phyloP scores from a whole-genome alignment of 2,888 invertebrate species.

The Dinocampus coccinellae region DNA sequence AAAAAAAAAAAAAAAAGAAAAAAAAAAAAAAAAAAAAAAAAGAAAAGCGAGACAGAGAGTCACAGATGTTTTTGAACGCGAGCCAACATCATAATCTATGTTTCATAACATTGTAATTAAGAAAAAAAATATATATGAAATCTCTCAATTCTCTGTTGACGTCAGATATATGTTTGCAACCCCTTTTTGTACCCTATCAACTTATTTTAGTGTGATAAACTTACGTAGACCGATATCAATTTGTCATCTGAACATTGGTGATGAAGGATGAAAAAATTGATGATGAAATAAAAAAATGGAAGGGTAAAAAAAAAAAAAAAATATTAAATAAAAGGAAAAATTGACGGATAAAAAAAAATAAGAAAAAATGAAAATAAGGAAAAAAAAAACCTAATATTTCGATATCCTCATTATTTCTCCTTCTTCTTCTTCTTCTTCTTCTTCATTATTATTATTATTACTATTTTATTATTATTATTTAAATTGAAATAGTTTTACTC shows the following conservation, averaged over 20 bases:
- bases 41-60: conserved; percentile 55
- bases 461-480: not conserved
- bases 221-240: conserved; percentile 27
- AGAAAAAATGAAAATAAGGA: too few relatives aligned
- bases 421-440: not conserved
- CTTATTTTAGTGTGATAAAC: not conserved
- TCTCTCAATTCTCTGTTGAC: conserved; percentile 11
- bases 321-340: too few relatives aligned
- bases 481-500: not conserved
- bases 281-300: not conserved
- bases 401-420: not conserved
- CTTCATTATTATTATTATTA: not conserved
- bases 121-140: conserved; percentile 61
- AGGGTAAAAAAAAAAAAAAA: too few relatives aligned
- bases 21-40: conserved; percentile 36
- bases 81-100: conserved; percentile 69
- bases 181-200: not conserved
- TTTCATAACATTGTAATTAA: conserved; percentile 69
- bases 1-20: too few relatives aligned
- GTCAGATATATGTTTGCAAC: conserved; percentile 7
- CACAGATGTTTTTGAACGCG: conserved; percentile 68
- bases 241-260: conserved; percentile 39
- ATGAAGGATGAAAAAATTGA: not conserved
- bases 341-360: too few relatives aligned
- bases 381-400: too few relatives aligned